Conservation (phyloP, 2,113 vertebrate genomes). For the Prietella phreatophila region DNA sequence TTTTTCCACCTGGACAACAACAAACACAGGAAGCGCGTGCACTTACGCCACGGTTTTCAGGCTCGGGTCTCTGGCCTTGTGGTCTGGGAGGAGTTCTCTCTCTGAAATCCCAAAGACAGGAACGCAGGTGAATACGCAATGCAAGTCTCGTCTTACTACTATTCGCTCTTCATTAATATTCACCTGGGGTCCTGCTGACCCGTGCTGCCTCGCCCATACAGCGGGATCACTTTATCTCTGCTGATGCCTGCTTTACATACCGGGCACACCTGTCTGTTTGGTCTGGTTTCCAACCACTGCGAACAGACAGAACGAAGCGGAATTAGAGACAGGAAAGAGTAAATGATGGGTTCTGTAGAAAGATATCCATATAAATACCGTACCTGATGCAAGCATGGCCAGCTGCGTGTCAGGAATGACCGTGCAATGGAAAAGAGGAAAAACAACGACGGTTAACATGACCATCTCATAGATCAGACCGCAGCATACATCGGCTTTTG, state of each 20-base stretch:
- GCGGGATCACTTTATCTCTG: slow-evolving; percentile 94
- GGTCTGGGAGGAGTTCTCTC: slow-evolving; percentile 96
- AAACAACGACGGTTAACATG: slow-evolving; percentile 51
- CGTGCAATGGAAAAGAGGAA: slow-evolving; percentile 5
- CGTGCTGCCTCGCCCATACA: slow-evolving; percentile 95
- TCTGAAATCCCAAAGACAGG: slow-evolving; percentile 68
- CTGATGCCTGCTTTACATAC: slow-evolving; percentile 99
- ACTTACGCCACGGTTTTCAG: slow-evolving; percentile 95
- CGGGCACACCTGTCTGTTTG: slow-evolving; percentile 96
- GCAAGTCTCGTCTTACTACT: not conserved
- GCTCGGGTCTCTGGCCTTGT: slow-evolving; percentile 96
- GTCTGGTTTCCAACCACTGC: slow-evolving; percentile 96
- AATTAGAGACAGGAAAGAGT: not conserved
- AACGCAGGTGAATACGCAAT: slow-evolving; percentile 6
- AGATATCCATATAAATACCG: not conserved
- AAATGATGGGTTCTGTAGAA: not conserved
- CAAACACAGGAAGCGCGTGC: not conserved
- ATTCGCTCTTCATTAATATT: not conserved
- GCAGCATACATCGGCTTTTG: no score
- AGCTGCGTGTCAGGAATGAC: slow-evolving; percentile 71
- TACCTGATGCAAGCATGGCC: slow-evolving; percentile 99
- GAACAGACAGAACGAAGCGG: not conserved
- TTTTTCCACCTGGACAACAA: not conserved
- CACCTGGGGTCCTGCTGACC: slow-evolving; percentile 96
- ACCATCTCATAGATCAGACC: not conserved